Base-by-base conservation (phyloP, 1,140 invertebrate genomes). In the Drosophila sproati region DNA sequence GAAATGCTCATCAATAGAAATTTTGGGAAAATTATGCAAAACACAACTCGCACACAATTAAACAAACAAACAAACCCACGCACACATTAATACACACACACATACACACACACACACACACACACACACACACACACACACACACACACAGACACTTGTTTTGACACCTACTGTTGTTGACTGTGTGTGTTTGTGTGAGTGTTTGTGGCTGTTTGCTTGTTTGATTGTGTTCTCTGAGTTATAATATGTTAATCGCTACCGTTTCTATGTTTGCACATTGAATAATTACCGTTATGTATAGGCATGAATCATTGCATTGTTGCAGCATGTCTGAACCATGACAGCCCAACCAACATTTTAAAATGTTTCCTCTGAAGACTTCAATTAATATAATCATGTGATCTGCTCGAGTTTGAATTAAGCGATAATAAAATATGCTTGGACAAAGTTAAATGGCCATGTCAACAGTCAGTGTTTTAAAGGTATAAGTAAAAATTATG, bases 231-330 rank as follows among this genome's bases (percentile, higher is more conserved):
- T 83, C 77, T 88, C 71, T 83, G 83, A 77, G 70, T 73, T 87
- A 88, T 88, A 88, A 89, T 88, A 88, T 88, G 83, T 83, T 88
- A 88, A 88, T 88, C 85, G 85, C 83, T 89, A 78, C 83, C 80
- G 85, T 83, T 88, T 88, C 83, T 85, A 64, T 89, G 83, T 83
- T 89, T 88, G 80, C 85, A 83, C 80, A 74, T 88, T 88, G 85
- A 88, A 88, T 88, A 88, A 88, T 88, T 88, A 82, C 85, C 83
- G 73, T 78, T 88, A 80, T 71, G 83, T 82, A 57, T 57, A 56
- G 64, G 51, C 63, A 60, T 76, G 69, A 35, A 41, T 62, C 52
- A 28, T 51, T 55, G 45, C 50, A 43, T 72, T 31, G 72, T 76
- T 41, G 61, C 63, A 77, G 54, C 43, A 60, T 35, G 34, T 59